Evolutionary conservation across 2,888 invertebrate species (phyloP), one percentile per base, ranked within the genome.

Genomic region (Tenthredo livida): DNA sequence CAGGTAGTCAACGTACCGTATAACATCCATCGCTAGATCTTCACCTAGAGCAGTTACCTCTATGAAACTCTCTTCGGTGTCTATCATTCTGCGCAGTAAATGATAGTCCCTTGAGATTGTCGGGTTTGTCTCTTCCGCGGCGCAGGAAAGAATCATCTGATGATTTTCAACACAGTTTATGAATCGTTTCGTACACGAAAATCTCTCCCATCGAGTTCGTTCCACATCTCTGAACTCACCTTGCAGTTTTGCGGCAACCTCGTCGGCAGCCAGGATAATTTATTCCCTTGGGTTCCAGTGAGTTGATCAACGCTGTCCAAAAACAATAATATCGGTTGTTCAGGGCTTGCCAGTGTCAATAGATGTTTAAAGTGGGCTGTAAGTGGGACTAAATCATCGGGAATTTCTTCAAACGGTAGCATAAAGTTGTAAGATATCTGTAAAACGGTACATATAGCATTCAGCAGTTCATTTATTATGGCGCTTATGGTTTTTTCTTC

Each of bases 281-380:
- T 98, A 90, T 98, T 99, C 40, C 98, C 97, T 89, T 98, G 98
- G 0, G 98, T 97, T 0, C 98, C 98, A 7, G 98, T 99, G 78
- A 99, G 94, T 93, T 99, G 99, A 94, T 99, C 99, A 0, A 99
- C 97, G 0, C 99, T 99, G 93, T 99, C 99, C 90, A 99, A 94
- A 92, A 98, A 98, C 70, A 99, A 94, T 0, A 98, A 95, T 72
- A 99, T 94, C 0, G 99, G 99, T 90, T 98, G 97, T 89, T 97
- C 96, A 86, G 95, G 93, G 0, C 95, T 96, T 0, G 98, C 98
- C 93, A 97, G 95, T 9, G 97, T 97, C 85, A 99, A 94, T 73
- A 99, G 95, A 89, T 98, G 97, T 94, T 99, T 99, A 94, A 99
- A 98, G 94, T 99, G 97, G 0, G 98, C 98, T 7, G 98, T 98